phyloP scores from a whole-genome alignment of 2,113 vertebrate species.

The Crotalus viridis region DNA sequence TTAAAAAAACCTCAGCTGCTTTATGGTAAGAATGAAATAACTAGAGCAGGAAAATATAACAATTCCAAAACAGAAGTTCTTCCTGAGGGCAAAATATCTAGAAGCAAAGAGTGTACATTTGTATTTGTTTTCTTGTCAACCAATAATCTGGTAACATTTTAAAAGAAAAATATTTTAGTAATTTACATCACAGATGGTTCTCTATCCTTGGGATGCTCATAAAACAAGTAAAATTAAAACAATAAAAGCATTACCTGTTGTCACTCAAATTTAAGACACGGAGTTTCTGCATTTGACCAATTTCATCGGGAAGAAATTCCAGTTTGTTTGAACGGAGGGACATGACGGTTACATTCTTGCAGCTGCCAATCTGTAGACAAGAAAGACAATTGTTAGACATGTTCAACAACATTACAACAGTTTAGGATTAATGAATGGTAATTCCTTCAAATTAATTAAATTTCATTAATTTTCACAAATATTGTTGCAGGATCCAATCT shows the following conservation, averaged over 20 bases:
- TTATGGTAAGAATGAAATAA: not conserved
- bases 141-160: not conserved
- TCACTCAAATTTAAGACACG: conserved; percentile 95
- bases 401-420: not conserved
- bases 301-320: conserved; percentile 97
- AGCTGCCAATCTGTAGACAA: conserved; percentile 88
- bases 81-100: not conserved
- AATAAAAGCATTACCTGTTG: conserved; percentile 82
- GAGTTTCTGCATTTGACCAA: conserved; percentile 98
- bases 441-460: not conserved
- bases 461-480: not conserved
- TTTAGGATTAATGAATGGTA: not conserved
- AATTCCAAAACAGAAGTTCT: not conserved
- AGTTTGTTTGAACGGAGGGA: conserved; percentile 96
- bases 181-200: not conserved
- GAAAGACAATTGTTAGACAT: conserved; percentile 1
- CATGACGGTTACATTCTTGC: conserved; percentile 97
- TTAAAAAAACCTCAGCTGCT: not conserved
- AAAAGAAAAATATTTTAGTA: not conserved
- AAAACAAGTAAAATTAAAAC: not conserved
- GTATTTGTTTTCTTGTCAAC: not conserved
- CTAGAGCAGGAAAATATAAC: not conserved
- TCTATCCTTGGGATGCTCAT: not conserved
- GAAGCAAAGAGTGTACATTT: not conserved
- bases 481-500: not conserved